phyloP scores from a whole-genome alignment of 2,888 invertebrate species.

The Hymenopus coronatus region DNA sequence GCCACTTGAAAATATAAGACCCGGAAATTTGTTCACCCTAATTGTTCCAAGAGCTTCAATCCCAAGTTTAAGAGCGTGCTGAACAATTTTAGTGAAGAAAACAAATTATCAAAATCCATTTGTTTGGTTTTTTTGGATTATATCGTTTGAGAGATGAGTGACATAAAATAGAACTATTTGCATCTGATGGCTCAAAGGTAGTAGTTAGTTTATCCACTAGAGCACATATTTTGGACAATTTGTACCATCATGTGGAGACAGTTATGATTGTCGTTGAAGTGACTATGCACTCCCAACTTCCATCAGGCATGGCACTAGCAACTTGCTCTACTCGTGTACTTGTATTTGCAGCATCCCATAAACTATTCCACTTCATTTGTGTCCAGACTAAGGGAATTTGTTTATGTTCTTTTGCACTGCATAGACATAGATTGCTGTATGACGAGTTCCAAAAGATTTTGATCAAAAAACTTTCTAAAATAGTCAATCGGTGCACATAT shows the following conservation, averaged over 20 bases:
- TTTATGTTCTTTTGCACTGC: neutral
- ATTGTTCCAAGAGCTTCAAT: slow-evolving; percentile 40
- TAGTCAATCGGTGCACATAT: too few relatives aligned
- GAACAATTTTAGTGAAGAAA: neutral
- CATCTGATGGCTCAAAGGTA: too few relatives aligned
- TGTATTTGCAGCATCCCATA: neutral
- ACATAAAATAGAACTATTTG: neutral
- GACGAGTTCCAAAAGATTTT: neutral
- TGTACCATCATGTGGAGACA: neutral
- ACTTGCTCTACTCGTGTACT: neutral
- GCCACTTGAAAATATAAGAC: neutral
- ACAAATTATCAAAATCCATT: neutral
- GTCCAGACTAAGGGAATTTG: neutral
- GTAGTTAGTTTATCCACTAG: too few relatives aligned
- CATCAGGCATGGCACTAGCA: neutral
- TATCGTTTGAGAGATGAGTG: too few relatives aligned
- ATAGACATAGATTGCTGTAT: neutral
- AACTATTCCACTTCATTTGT: neutral
- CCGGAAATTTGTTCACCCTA: slow-evolving; percentile 11
- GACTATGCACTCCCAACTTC: neutral
- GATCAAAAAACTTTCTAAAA: neutral
- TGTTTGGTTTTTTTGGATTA: slow-evolving; percentile 40
- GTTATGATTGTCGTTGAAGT: neutral
- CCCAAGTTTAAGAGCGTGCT: slow-evolving; percentile 33
- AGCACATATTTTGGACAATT: neutral